Percentiles rank a stretch among this genome's conserved stretches.
Conservation (phyloP, 2,888 invertebrate species). For the Drosophila anceps region DNA sequence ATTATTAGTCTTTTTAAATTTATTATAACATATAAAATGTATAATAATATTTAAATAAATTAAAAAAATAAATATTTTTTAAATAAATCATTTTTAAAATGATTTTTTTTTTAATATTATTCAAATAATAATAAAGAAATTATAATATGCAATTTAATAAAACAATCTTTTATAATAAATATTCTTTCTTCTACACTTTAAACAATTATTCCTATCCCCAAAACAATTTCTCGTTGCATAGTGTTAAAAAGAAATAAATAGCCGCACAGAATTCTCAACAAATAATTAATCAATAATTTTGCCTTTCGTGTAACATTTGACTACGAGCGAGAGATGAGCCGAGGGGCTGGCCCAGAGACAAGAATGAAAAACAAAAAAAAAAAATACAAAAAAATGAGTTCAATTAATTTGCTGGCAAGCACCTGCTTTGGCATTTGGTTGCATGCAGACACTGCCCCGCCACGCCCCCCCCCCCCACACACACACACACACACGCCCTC, state of each 20-base stretch:
- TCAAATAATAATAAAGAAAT: too few species aligned
- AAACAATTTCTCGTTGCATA: slow-evolving; percentile 1
- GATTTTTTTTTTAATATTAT: too few species aligned
- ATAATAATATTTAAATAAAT: too few species aligned
- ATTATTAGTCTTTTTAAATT: too few species aligned
- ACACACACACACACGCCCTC: neutral
- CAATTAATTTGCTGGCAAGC: slow-evolving; percentile 65
- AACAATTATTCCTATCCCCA: neutral
- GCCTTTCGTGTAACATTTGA: slow-evolving; percentile 58
- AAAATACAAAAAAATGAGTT: slow-evolving; percentile 25
- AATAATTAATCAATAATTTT: slow-evolving; percentile 77
- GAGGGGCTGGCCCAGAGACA: slow-evolving; percentile 7
- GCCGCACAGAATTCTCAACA: slow-evolving; percentile 25
- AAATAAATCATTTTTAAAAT: too few species aligned
- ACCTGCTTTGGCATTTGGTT: slow-evolving; percentile 51
- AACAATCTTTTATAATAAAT: too few species aligned
- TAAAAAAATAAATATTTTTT: too few species aligned
- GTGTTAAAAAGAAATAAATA: slow-evolving; percentile 33
- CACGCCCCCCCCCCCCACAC: too few species aligned
- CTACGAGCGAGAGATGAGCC: slow-evolving; percentile 12
- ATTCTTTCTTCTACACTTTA: neutral
- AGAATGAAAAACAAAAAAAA: slow-evolving; percentile 18
- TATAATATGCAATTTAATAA: too few species aligned
- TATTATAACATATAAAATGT: too few species aligned
- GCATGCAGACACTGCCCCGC: slow-evolving; percentile 43